Evolutionary conservation across 1,140 invertebrate genomes (phyloP).

Genomic region (Drosophila bifasciata): DNA sequence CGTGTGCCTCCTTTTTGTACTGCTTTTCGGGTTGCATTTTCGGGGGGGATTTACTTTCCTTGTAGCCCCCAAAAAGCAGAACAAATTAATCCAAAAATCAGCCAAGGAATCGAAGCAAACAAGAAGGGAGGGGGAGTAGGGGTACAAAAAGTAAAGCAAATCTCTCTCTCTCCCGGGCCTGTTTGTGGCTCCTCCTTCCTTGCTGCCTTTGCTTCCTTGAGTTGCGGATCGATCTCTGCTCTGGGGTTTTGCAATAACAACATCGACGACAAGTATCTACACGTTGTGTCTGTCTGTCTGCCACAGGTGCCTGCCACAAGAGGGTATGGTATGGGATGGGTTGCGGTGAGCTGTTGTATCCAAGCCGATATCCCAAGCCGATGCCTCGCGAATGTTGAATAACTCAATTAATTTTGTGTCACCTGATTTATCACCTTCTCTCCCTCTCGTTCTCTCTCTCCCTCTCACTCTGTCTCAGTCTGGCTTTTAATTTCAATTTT

Average conservation of each 20-base stretch:
- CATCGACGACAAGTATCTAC: slow-evolving; percentile 70
- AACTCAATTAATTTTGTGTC: slow-evolving; percentile 84
- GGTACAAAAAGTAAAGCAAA: slow-evolving; percentile 37
- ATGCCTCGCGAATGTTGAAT: slow-evolving; percentile 72
- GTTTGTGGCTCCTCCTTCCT: slow-evolving; percentile 34
- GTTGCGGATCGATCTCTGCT: slow-evolving; percentile 44
- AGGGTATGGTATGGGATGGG: not conserved
- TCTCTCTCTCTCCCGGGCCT: slow-evolving; percentile 32
- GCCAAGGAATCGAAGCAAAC: slow-evolving; percentile 52
- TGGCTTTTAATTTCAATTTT: slow-evolving; percentile 83
- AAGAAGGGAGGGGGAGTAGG: slow-evolving; percentile 22
- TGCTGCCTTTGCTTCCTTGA: too few relatives aligned
- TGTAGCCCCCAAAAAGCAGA: slow-evolving; percentile 35
- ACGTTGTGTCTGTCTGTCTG: slow-evolving; percentile 22
- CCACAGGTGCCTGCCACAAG: slow-evolving; percentile 24
- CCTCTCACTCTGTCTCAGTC: slow-evolving; percentile 25
- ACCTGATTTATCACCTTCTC: slow-evolving; percentile 83
- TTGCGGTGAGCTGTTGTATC: not conserved
- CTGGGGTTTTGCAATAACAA: slow-evolving; percentile 68
- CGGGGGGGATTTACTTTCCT: slow-evolving; percentile 69
- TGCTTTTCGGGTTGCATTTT: slow-evolving; percentile 19
- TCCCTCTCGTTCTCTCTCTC: slow-evolving; percentile 21
- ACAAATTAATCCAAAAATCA: slow-evolving; percentile 83
- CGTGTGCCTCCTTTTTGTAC: slow-evolving; percentile 41
- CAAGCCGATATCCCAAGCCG: slow-evolving; percentile 43